Base-by-base conservation (phyloP, 2,113 vertebrate genomes). In the Pomatostomus ruficeps region DNA sequence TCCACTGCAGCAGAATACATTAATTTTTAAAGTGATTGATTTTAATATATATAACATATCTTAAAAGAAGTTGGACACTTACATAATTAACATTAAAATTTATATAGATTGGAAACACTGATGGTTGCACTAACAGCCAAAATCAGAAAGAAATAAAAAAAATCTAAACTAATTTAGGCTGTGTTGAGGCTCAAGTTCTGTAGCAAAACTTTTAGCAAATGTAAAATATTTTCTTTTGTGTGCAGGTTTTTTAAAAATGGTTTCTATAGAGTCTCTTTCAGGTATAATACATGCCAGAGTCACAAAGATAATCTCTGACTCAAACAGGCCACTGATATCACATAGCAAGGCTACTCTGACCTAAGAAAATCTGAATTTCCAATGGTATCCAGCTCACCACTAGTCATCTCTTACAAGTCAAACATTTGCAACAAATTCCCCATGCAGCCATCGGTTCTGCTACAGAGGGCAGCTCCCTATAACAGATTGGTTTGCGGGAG, bases 251-350 rank as follows among this genome's bases (percentile, higher is more conserved):
- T 40, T 46, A 33, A 35, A 29, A 79, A 59, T 36, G 4, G 5
- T 71, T 81, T 88, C 52, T 63, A 2, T 3, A 49, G 59, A 43
- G 38, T 48, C 5, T 42, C 42, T 68, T 82, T 40, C n/a, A 75
- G 28, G 13, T 40, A 19, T 45, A 48, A 28, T 16, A 68, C 0
- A 0, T 26, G 14, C 20, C 28, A 25, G 29, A 19, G 23, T 22
- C 71, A 43, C 62, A 55, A 22, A 7, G 6, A 38, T 22, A 1
- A 46, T 52, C 86, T 85, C 71, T 72, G 57, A 79, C 55, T 20
- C 21, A 55, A 79, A 66, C 9, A 61, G 52, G 36, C 14, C 36
- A 11, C 70, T 31, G 24, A 21, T 16, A 48, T 3, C 36, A 20
- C 25, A 40, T 0, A 87, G 15, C 54, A 85, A 79, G 43, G 31